Base-by-base conservation (phyloP, 2,888 invertebrate species). In the Hyppa rectilinea region DNA sequence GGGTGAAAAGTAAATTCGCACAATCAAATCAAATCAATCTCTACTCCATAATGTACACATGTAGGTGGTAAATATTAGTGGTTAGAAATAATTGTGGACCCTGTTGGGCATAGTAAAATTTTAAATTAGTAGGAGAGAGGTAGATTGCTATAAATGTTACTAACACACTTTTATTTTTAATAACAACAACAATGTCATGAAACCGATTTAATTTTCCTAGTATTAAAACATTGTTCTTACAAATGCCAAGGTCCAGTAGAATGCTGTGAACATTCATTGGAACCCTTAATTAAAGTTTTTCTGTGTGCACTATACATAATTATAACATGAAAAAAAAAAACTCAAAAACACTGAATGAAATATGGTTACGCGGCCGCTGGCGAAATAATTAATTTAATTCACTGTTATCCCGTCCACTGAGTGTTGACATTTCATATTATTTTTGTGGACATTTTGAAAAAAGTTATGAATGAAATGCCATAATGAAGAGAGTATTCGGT, bases 351-450 rank as follows among this genome's bases (percentile, higher is more conserved):
- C 17, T 36, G 1, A 36, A 36, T 59, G 63, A 70, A 71, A 63
- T 63, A 47, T 34, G 10, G 1, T 31, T 10, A 17, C 26, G 14
- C 23, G n/a, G 23, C 45, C 31, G 31, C 17, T 63, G 45, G 3
- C 17, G 45, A 38, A 23, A 31, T 87, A 90, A 89, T 89, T 85
- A 77, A 88, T 87, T 90, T 85, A 87, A 56, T 87, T 78, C 81
- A 85, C 85, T 62, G 84, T 86, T 86, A 83, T 84, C 71, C 78
- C 77, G 67, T 73, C 80, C 74, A 78, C 72, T 82, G 81, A 85
- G 80, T 77, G 80, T 71, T 67, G 81, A 79, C 72, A 81, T 78
- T 71, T 73, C 81, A 81, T 79, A 82, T 83, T 79, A 82, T 83
- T 78, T 78, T 71, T 80, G 55, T 63, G 71, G 50, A 67, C 65